Percentiles rank a stretch among this genome's conserved stretches.
These are phyloP conservation scores for Vespertilio murinus DNA, from an alignment of 2,797 vertebrate species.

Conservation along the genomic window DNA sequence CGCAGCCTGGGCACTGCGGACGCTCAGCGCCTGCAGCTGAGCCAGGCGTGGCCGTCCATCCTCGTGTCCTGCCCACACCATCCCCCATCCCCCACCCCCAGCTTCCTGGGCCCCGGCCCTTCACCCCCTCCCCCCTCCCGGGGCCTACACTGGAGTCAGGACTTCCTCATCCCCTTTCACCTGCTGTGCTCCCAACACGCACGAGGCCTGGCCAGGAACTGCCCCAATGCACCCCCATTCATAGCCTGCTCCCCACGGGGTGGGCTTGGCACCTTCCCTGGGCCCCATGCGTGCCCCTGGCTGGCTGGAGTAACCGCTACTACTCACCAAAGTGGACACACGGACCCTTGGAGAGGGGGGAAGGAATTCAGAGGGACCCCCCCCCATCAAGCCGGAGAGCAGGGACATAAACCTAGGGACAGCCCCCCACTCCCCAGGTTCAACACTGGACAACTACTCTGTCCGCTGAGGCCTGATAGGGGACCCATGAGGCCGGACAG, in stretches of 20 bases:
- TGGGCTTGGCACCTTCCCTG: rapidly evolving
- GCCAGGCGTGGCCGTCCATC: neutral
- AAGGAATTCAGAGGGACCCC: neutral
- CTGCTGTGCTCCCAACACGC: rapidly evolving
- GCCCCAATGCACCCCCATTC: neutral
- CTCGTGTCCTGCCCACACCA: neutral
- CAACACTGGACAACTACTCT: neutral
- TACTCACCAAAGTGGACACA: neutral
- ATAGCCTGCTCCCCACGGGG: rapidly evolving
- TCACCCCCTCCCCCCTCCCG: too few species aligned
- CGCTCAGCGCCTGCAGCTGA: neutral
- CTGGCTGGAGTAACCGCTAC: neutral
- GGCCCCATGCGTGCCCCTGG: rapidly evolving
- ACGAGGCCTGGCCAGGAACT: neutral
- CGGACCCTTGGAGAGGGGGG: neutral
- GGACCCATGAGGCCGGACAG: neutral
- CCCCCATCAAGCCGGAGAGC: neutral
- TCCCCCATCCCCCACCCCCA: too few species aligned
- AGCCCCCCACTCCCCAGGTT: too few species aligned
- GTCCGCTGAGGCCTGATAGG: rapidly evolving
- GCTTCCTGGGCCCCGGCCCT: rapidly evolving
- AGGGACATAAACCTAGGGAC: rapidly evolving
- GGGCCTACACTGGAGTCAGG: neutral
- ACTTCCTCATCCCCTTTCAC: rapidly evolving
- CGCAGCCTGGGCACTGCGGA: neutral